Evolutionary conservation across 92 coral and sea anemone genomes (phyloP).

Genomic region (Parazoanthus atlanticus): DNA sequence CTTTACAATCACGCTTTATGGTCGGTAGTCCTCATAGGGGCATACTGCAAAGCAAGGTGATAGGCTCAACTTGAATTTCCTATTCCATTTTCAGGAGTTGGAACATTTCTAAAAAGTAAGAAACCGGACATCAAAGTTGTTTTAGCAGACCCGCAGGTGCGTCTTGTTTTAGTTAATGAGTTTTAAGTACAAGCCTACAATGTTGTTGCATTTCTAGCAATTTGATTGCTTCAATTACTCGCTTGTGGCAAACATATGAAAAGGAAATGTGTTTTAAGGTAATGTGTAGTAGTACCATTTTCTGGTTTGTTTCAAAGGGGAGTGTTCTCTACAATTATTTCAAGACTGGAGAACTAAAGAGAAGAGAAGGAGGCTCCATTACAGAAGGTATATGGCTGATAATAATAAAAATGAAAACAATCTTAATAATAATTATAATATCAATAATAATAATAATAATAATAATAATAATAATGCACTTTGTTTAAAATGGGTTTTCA

Average conservation of each 20-base stretch:
- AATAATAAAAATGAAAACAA: not conserved
- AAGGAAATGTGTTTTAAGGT: no score
- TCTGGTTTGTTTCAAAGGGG: slow-evolving; percentile 60
- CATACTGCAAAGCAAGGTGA: not conserved
- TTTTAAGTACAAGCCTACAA: slow-evolving; percentile 3
- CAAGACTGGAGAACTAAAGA: slow-evolving; percentile 85
- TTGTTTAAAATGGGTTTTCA: no score
- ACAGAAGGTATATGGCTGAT: slow-evolving; percentile 79
- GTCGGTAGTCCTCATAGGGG: not conserved
- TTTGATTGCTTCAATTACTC: not conserved
- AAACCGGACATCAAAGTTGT: slow-evolving; percentile 90
- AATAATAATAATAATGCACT: no score
- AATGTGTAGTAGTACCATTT: no score
- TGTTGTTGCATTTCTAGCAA: no score
- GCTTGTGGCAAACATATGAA: no score
- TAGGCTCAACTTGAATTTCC: not conserved
- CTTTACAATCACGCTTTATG: no score
- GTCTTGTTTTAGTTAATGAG: not conserved
- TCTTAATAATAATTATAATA: not conserved
- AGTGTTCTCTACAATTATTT: slow-evolving; percentile 94
- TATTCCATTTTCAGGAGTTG: slow-evolving; percentile 69
- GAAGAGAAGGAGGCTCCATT: slow-evolving; percentile 95
- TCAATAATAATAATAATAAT: not conserved
- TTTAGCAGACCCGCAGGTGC: slow-evolving; percentile 97
- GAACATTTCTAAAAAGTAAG: slow-evolving; percentile 85